Evolutionary conservation across 92 coral and sea anemone genomes (phyloP), one percentile per base, ranked within the genome.

Genomic region (Chrysogorgia sp.): DNA sequence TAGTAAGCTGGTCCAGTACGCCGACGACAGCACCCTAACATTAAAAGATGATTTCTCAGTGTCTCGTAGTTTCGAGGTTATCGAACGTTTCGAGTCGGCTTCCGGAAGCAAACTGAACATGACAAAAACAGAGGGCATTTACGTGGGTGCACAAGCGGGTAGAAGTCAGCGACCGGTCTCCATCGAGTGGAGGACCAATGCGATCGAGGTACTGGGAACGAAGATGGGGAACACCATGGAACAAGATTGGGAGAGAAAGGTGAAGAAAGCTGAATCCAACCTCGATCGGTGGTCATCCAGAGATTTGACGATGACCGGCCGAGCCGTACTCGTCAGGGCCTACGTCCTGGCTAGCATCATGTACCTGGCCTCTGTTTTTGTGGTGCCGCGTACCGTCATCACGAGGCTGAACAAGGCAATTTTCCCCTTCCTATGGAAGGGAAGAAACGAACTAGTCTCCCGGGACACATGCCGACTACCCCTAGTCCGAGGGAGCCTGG

Each of bases 331-430:
- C 1, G 41, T 74, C 47, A 74, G 61, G 37, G 33, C 82, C 7
- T 74, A 74, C n/a, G 83, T 66, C n/a, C 58, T 82, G 14, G 80
- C 84, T 7, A 75, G 78, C 6, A 76, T 86, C 2, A 81, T 82
- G 74, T 81, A 74, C 34, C 68, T 77, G 0, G 86, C 86, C 12
- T 65, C 89, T 0, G 86, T 81, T 12, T 48, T 74, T 8, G 75
- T 70, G 0, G 81, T 81, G 82, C 89, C 86, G 2, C 34, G 35
- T 1, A 37, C 45, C 41, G 79, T 86, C 0, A 32, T 20, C 34
- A 67, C 71, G 1, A 33, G 58, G 40, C 41, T 85, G 25, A 8
- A 52, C 14, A 50, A 25, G 25, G 25, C 13, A 1, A 69, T 82
- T 0, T 82, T 68, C 72, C 59, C 47, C 2, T 82, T 72, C 23